Evolutionary conservation across 1,140 invertebrate genomes (phyloP), one percentile per base, ranked within the genome.

Genomic region (Neomicropteryx cornuta): DNA sequence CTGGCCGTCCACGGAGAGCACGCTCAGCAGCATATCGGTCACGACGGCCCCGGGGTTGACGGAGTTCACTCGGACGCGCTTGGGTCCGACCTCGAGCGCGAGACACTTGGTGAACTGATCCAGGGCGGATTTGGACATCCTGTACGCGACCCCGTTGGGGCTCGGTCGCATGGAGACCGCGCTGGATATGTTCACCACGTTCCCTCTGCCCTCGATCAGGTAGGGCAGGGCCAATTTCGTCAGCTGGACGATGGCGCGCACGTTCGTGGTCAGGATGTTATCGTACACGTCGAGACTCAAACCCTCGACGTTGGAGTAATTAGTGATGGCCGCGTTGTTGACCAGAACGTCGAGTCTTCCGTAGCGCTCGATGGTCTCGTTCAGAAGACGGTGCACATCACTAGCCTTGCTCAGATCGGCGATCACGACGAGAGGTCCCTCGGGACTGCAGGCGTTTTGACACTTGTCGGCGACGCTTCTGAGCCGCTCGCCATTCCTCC

Each of bases 81-180:
- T 76, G 0, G 66, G 36, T 5, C 75, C 79, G 13, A 84, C 51
- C 53, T 84, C 78, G 45, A 84, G 62, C 13, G 77, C 77, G 3
- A 66, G 46, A 38, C 79, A 83, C 48, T 76, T 68, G 2, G 85
- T 88, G 22, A 90, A 70, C 53, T 87, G 84, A 56, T 90, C 83
- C 4, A 90, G 39, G 16, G 83, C 83, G 31, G 82, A 66, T 68
- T 91, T 90, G 4, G 81, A 84, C 67, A 87, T 80, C 48, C 76
- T 78, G 48, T 91, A 90, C 0, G 80, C 68, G 33, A 76, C 60
- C 41, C 74, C 60, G 32, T 60, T 56, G 17, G 76, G 60, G 42
- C 78, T 70, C 2, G 82, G 66, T 57, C 79, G 56, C 14, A 77
- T 48, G 8, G 23, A 27, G 8, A 8, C 23, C 23, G 13, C 23